A percentile compares a stretch with the other conserved stretches of the same genome.
Evolutionary conservation across 2,797 vertebrate species (phyloP).

Genomic region (Botia kubotai): DNA sequence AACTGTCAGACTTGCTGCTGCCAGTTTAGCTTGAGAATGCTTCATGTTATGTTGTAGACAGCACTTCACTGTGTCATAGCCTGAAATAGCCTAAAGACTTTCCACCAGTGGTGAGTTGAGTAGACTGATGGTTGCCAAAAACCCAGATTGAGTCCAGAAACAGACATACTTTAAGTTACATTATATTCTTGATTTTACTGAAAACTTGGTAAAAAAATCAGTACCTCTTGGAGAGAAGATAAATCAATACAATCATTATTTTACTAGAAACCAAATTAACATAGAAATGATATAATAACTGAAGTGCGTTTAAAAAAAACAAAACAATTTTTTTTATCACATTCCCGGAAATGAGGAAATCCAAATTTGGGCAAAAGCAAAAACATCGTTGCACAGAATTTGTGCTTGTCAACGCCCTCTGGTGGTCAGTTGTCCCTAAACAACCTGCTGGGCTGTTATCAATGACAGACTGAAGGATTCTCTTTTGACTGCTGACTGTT

Average conservation of each 20-base stretch:
- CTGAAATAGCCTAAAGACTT: background rate
- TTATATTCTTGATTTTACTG: no score
- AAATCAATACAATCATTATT: no score
- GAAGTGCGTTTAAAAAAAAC: no score
- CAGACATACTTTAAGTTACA: background rate
- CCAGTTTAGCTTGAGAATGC: background rate
- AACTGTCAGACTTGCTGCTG: slow-evolving; percentile 7
- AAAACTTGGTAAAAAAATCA: no score
- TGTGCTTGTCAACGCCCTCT: background rate
- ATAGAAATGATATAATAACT: no score
- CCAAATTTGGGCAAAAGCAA: background rate
- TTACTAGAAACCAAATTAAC: no score
- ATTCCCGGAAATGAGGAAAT: background rate
- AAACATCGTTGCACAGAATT: background rate
- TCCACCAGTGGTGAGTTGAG: background rate
- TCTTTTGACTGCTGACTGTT: slow-evolving; percentile 33
- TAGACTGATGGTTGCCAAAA: background rate
- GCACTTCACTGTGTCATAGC: background rate
- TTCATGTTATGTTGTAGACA: slow-evolving; percentile 5
- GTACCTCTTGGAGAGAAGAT: no score
- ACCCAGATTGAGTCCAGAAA: background rate
- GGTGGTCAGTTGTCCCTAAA: background rate
- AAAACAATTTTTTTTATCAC: background rate
- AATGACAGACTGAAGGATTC: slow-evolving; percentile 31
- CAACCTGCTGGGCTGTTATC: background rate